These are phyloP conservation scores for Sesia bembeciformis DNA, from an alignment of 2,888 invertebrate genomes.

Conservation along the genomic window DNA sequence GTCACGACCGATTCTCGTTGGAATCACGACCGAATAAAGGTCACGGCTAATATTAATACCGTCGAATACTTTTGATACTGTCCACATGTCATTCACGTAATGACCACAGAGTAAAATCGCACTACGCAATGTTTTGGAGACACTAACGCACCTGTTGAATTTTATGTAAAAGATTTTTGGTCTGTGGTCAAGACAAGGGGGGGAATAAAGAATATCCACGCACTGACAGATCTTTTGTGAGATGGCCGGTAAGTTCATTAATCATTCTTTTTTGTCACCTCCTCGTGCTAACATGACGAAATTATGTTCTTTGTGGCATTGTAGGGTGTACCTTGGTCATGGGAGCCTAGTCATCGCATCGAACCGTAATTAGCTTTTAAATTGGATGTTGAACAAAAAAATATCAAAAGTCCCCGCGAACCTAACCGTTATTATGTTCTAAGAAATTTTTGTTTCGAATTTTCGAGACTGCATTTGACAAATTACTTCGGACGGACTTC, in stretches of 20 bases:
- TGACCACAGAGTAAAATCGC: not conserved
- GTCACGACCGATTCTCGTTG: conserved; percentile 54
- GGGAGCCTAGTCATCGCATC: conserved; percentile 55
- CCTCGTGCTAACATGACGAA: conserved; percentile 58
- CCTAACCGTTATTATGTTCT: conserved; percentile 50
- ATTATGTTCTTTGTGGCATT: conserved; percentile 59
- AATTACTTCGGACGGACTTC: conserved; percentile 38
- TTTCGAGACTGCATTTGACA: conserved; percentile 59
- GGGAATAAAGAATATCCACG: conserved; percentile 30
- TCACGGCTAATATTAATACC: conserved; percentile 48
- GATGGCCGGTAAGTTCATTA: conserved; percentile 48
- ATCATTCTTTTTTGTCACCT: conserved; percentile 69
- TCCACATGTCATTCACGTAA: conserved; percentile 25
- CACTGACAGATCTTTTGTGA: conserved; percentile 53
- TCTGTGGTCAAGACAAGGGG: conserved; percentile 19
- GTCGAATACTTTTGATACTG: conserved; percentile 30
- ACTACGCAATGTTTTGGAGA: not conserved
- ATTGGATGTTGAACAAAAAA: conserved; percentile 63
- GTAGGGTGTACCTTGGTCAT: conserved; percentile 52
- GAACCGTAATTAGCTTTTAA: conserved; percentile 69
- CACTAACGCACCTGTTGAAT: not conserved
- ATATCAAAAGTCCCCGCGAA: conserved; percentile 52
- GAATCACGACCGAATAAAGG: conserved; percentile 57
- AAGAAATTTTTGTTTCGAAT: conserved; percentile 15
- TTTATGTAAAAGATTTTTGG: conserved; percentile 1